Base-by-base conservation (phyloP, 1,140 invertebrate species). In the Cotesia chilonis region DNA sequence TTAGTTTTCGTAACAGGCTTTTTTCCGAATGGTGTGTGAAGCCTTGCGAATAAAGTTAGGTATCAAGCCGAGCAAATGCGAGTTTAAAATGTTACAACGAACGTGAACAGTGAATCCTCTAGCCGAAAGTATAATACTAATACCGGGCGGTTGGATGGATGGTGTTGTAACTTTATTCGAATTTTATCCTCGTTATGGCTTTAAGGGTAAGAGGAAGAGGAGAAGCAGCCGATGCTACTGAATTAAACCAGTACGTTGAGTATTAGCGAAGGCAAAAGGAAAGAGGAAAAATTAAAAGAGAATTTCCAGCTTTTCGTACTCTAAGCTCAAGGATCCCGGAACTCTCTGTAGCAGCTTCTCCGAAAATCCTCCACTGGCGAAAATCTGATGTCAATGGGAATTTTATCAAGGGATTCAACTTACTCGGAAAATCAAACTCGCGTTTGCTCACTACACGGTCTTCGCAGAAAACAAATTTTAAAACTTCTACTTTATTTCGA, bases 31-130 rank as follows among this genome's bases (percentile, higher is more conserved):
- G 64, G 65, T 7, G 60, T 47, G 41, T 70, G 78, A 82, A 80
- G 67, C 77, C 79, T 68, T 66, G 47, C 67, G 74, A 71, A 77
- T 79, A 83, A 83, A 83, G 79, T 83, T 81, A 73, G 70, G 72
- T 75, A 75, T 79, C 76, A 81, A 76, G 79, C 80, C 73, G 68
- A 65, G 74, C 74, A 82, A 79, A 79, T 77, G 76, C 74, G 77
- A 83, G 78, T 82, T 83, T 82, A 80, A 83, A 81, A 81, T 80
- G 79, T 79, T 78, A 71, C 63, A 70, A 65, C 52, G 67, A 74
- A 66, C 75, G 72, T 59, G 66, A 52, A 59, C 20, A 67, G 63
- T 73, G 74, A 78, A 72, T 71, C 67, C 69, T 47, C 6, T 4
- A 47, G 41, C 41, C 28, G 28, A 28, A 28, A 28, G 28, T 28